Conservation (phyloP, 2,888 invertebrate species). For the Hedya salicella region DNA sequence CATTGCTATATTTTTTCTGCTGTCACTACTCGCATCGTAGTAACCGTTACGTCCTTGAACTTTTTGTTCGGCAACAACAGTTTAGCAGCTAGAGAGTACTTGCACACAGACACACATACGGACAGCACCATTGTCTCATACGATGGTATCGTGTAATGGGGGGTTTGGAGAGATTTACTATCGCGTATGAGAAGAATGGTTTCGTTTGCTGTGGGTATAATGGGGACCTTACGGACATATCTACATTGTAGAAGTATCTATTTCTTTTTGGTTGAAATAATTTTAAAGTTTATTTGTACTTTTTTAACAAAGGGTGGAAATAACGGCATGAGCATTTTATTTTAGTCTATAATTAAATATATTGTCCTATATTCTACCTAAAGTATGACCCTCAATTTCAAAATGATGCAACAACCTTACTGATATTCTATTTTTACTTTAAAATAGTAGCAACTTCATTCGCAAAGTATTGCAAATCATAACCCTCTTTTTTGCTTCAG, state of each 20-base stretch:
- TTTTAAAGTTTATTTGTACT: too few species aligned
- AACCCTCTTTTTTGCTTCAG: too few species aligned
- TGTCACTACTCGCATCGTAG: slow-evolving; percentile 20
- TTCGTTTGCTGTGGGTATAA: slow-evolving; percentile 12
- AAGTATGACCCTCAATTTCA: too few species aligned
- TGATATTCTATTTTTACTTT: too few species aligned
- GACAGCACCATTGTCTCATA: slow-evolving; percentile 37
- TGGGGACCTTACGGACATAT: slow-evolving; percentile 1
- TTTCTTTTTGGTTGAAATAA: neutral
- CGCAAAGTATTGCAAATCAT: too few species aligned
- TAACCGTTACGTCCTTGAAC: slow-evolving; percentile 39
- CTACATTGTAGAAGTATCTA: neutral
- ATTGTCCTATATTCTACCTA: too few species aligned
- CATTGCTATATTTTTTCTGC: slow-evolving; percentile 8
- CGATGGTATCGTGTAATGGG: slow-evolving; percentile 28
- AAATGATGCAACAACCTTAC: too few species aligned
- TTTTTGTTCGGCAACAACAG: slow-evolving; percentile 40
- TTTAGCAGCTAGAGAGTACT: slow-evolving; percentile 37
- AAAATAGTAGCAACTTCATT: too few species aligned
- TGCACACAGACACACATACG: slow-evolving; percentile 35
- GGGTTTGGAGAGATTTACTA: slow-evolving; percentile 28
- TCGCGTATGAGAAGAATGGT: slow-evolving; percentile 30
- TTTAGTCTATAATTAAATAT: too few species aligned
- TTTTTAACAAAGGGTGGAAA: too few species aligned
- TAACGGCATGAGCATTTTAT: too few species aligned